Evolutionary conservation across 2,113 vertebrate species (phyloP), one percentile per base, ranked within the genome.

Genomic region (Apus apus): DNA sequence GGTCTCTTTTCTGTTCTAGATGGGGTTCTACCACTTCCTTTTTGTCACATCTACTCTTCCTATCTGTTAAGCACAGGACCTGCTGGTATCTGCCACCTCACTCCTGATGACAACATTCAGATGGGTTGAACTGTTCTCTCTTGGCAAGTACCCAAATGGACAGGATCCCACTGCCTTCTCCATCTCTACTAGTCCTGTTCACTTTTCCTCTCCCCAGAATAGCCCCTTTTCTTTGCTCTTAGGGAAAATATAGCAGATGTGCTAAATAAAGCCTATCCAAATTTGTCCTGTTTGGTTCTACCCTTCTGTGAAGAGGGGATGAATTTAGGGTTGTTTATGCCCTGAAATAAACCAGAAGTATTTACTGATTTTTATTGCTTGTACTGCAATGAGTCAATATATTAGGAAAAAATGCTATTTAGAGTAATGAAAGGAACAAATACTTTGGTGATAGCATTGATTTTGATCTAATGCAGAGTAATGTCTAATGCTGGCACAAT

Each of bases 381-480:
- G 48, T 67, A 83, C 76, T 95, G 85, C 87, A 90, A 53, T 92
- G 87, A 90, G 79, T 96, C 94, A 78, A 58, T 88, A 76, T 77
- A 96, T 90, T 66, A 90, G 93, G 85, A 90, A 83, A 95, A 96
- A 96, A 82, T 80, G 83, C 80, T 96, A 68, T 97, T 97, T 88
- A 92, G 89, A 95, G 80, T 92, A 93, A 72, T 83, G 90, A 94
- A 85, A 90, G 91, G 74, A 71, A 90, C 57, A 83, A 91, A 90
- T 89, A 93, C 82, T 92, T 94, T 62, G 66, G 70, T 89, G 93
- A 61, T 73, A 97, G 81, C 76, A 77, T 54, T 89, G 94, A 89
- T 97, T 95, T 95, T 94, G 79, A 74, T 77, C 85, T 96, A 85
- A 80, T n/a, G 65, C 46, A 90, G 83, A 90, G 60, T 92, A 58